phyloP scores from a whole-genome alignment of 2,797 vertebrate genomes.

The Carapus acus region DNA sequence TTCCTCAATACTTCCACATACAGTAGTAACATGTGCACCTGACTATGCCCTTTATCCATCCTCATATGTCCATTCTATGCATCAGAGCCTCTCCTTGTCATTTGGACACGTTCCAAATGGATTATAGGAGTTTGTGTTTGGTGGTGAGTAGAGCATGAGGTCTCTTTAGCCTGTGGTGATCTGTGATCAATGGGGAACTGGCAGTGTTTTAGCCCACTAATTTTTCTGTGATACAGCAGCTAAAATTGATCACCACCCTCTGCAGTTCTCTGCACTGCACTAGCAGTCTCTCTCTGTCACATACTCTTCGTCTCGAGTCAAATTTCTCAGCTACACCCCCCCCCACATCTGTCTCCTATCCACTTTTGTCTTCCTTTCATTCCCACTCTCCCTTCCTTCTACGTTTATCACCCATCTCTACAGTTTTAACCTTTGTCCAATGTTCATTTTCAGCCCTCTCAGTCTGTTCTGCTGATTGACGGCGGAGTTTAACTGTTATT shows the following conservation, averaged over 20 bases:
- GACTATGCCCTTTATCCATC: no score
- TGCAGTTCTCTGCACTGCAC: constrained; percentile 19
- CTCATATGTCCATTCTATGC: constrained; percentile 12
- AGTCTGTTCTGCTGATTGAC: constrained; percentile 48
- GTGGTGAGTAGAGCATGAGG: constrained; percentile 18
- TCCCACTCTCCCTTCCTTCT: background rate
- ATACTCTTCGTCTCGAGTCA: constrained; percentile 12
- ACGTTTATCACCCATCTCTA: constrained; percentile 53
- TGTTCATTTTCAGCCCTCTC: constrained; percentile 33
- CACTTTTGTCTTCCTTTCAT: constrained; percentile 1
- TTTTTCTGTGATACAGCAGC: constrained; percentile 25
- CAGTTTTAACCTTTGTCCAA: constrained; percentile 38
- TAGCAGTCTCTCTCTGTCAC: background rate
- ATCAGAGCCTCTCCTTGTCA: constrained; percentile 12
- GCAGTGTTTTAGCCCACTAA: constrained; percentile 36
- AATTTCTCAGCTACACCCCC: constrained; percentile 31
- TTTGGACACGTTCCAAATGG: constrained; percentile 43
- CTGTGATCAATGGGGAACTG: constrained; percentile 54
- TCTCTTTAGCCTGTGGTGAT: constrained; percentile 51
- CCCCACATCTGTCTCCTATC: constrained; percentile 15
- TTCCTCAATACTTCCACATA: no score
- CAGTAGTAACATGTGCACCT: no score
- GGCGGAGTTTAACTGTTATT: constrained; percentile 53
- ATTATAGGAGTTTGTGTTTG: constrained; percentile 49
- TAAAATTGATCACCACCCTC: constrained; percentile 25